phyloP scores from a whole-genome alignment of 2,797 vertebrate genomes.

The Platyrinchus mystaceus region DNA sequence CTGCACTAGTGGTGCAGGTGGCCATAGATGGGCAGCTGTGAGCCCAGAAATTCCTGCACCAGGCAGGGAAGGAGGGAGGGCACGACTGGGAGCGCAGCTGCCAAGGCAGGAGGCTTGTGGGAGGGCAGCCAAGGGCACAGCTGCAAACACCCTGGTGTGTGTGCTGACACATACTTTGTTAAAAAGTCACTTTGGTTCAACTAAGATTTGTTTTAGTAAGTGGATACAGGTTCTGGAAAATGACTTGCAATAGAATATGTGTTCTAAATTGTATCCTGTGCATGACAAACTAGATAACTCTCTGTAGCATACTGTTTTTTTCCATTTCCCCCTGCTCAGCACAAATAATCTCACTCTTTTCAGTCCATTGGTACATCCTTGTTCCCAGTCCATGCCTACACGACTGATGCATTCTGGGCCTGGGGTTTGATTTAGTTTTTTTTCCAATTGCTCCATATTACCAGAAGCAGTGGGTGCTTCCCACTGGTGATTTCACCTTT shows the following conservation, averaged over 20 bases:
- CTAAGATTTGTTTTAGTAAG: not conserved
- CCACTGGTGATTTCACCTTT: not conserved
- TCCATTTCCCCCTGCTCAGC: not conserved
- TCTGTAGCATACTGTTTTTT: not conserved
- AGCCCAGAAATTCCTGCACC: not conserved
- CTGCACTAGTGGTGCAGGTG: not conserved
- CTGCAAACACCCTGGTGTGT: rapidly evolving
- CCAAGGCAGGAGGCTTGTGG: not conserved
- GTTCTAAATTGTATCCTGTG: not conserved
- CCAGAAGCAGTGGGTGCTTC: not conserved
- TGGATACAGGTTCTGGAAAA: not conserved
- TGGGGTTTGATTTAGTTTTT: not conserved
- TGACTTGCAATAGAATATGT: not conserved
- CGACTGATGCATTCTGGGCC: not conserved
- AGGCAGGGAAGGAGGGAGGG: not conserved
- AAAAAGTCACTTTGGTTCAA: not conserved
- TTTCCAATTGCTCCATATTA: rapidly evolving
- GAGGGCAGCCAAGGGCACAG: not conserved
- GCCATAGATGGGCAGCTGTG: not conserved
- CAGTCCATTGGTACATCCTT: not conserved
- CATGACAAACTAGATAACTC: rapidly evolving
- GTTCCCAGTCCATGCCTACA: not conserved
- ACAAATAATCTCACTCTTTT: not conserved
- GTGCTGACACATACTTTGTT: not conserved
- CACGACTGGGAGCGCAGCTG: not conserved